These are phyloP conservation scores for Meriones unguiculatus DNA, from an alignment of 2,113 vertebrate species.

Conservation along the genomic window DNA sequence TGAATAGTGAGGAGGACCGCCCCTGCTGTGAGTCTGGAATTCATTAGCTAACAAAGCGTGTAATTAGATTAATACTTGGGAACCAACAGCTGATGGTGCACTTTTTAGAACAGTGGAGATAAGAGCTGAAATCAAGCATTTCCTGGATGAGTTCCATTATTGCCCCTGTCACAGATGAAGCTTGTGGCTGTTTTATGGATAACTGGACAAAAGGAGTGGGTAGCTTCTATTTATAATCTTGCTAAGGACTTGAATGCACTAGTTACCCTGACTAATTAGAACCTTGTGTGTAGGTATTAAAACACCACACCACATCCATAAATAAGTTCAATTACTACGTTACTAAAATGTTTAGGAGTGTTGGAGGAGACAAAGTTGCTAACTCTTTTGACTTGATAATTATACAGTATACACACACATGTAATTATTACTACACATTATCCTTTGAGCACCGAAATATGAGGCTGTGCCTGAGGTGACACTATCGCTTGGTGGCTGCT, in stretches of 20 bases:
- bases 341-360: background rate
- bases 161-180: constrained; percentile 33
- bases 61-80: constrained; percentile 87
- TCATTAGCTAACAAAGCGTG: constrained; percentile 86
- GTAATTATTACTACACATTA: background rate
- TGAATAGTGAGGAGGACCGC: constrained; percentile 70
- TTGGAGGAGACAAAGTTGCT: background rate
- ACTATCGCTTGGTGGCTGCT: background rate
- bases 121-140: constrained; percentile 48
- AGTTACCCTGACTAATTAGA: background rate
- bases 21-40: constrained; percentile 78
- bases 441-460: background rate
- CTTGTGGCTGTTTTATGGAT: background rate
- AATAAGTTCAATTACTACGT: background rate
- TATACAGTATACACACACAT: background rate
- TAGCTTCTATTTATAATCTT: background rate
- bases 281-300: background rate
- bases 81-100: constrained; percentile 82
- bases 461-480: background rate
- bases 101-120: constrained; percentile 73
- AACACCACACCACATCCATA: no score
- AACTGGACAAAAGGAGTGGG: background rate
- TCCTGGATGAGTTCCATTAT: constrained; percentile 67
- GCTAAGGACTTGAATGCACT: background rate
- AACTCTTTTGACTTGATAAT: background rate